phyloP scores from a whole-genome alignment of 2,888 invertebrate species.

The Chironomus riparius region DNA sequence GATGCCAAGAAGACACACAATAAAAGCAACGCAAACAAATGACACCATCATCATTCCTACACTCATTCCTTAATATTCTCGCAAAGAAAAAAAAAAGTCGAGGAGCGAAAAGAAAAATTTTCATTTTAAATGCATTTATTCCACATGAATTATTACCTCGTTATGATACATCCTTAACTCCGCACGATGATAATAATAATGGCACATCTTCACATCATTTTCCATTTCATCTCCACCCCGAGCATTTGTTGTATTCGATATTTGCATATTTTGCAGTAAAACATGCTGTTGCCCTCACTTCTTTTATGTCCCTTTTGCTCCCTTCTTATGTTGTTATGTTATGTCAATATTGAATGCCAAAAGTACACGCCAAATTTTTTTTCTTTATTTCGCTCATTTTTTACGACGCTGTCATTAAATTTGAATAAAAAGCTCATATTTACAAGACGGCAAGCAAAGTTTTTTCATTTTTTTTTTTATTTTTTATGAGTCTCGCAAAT shows the following conservation, averaged over 20 bases:
- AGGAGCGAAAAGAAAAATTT: neutral
- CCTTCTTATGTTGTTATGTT: neutral
- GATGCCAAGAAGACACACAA: too few relatives aligned
- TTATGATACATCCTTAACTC: neutral
- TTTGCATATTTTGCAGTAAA: neutral
- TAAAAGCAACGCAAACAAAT: too few relatives aligned
- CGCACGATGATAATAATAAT: neutral
- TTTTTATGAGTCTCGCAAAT: constrained; percentile 24
- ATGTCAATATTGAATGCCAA: neutral
- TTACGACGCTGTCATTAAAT: constrained; percentile 23
- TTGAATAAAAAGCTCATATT: constrained; percentile 26
- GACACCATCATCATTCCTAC: too few relatives aligned
- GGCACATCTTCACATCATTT: constrained; percentile 4
- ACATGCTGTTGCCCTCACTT: neutral
- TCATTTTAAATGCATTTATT: neutral
- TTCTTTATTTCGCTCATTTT: neutral
- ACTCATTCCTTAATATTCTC: too few relatives aligned
- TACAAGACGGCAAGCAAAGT: constrained; percentile 8
- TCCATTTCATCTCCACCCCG: neutral
- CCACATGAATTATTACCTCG: constrained; percentile 26
- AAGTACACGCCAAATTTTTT: constrained; percentile 2
- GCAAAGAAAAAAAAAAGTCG: neutral
- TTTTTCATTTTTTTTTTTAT: too few relatives aligned
- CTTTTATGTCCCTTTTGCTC: neutral
- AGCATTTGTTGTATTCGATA: too few relatives aligned